Evolutionary conservation across 2,797 vertebrate genomes (phyloP), one percentile per base, ranked within the genome.

Genomic region (Falco cherrug): DNA sequence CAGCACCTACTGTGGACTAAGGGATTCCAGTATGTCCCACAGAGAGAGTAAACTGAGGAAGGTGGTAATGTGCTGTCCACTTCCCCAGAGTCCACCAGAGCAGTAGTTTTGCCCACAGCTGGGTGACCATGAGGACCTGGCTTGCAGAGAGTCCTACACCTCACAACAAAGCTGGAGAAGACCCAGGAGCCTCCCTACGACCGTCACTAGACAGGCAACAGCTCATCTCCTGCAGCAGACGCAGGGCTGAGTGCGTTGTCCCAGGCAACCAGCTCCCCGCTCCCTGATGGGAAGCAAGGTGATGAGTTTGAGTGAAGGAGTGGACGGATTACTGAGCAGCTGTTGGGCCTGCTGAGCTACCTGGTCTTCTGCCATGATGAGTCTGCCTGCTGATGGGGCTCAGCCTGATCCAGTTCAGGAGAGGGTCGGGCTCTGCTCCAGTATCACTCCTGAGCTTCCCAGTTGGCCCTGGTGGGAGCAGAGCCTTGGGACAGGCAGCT

Each of bases 11-110:
- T 25, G n/a, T 11, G 21, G 47, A 24, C 18, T 20, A n/a, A 25
- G 22, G 16, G 15, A 20, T 45, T 41, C 28, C 53, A 50, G 28
- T 12, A 5, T 16, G 14, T 19, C 47, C 28, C 1, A 1, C 48
- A 13, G 24, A 24, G 9, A 28, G 18, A 47, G 1, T 16, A 16
- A 60, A 19, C 19, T 8, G 26, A 11, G 28, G 22, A 56, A 14
- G 20, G 6, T 28, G 33, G 37, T 15, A n/a, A 10, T 1, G 0
- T 2, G 10, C 13, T 39, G 35, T 48, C 39, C 2, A 0, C 39
- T n/a, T 60, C 14, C 29, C 24, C 41, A 26, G 26, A 64, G 45
- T 51, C 28, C 45, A 64, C 31, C 6, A 21, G 50, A 39, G n/a
- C 6, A 11, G 18, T 26, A 11, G 11, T 22, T 61, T 43, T 85